These are phyloP conservation scores for Saccopteryx leptura DNA, from an alignment of 2,113 vertebrate species.

Conservation along the genomic window DNA sequence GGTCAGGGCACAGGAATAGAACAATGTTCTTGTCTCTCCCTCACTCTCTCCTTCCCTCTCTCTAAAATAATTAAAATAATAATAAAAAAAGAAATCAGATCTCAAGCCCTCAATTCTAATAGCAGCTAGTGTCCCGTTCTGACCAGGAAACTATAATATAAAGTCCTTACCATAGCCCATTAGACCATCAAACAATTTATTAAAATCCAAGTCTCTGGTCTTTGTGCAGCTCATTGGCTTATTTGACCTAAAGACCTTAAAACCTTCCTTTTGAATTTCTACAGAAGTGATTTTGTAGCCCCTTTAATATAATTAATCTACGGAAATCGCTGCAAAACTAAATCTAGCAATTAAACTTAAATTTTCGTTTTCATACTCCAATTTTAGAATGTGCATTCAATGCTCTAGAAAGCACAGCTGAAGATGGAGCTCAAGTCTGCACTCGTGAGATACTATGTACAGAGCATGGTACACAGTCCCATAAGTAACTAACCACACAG, in stretches of 20 bases:
- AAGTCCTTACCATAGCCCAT: neutral
- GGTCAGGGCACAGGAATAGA: too few species aligned
- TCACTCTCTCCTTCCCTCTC: too few species aligned
- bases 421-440: neutral
- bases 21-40: too few species aligned
- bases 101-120: neutral
- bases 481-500: neutral
- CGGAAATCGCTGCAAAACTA: slow-evolving; percentile 9
- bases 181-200: slow-evolving; percentile 8
- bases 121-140: neutral
- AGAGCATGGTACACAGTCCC: neutral
- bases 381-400: slow-evolving; percentile 47
- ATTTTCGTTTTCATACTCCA: slow-evolving; percentile 42
- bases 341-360: slow-evolving; percentile 51
- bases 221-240: neutral
- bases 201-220: slow-evolving; percentile 48
- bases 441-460: neutral
- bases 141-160: neutral
- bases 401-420: slow-evolving; percentile 4
- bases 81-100: neutral
- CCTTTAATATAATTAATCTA: slow-evolving; percentile 41
- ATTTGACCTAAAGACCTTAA: slow-evolving; percentile 3
- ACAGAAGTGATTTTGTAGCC: neutral
- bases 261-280: slow-evolving; percentile 14
- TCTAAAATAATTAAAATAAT: too few species aligned